Evolutionary conservation across 1,140 invertebrate genomes (phyloP), one percentile per base, ranked within the genome.

Genomic region (Eulimnadia texana): DNA sequence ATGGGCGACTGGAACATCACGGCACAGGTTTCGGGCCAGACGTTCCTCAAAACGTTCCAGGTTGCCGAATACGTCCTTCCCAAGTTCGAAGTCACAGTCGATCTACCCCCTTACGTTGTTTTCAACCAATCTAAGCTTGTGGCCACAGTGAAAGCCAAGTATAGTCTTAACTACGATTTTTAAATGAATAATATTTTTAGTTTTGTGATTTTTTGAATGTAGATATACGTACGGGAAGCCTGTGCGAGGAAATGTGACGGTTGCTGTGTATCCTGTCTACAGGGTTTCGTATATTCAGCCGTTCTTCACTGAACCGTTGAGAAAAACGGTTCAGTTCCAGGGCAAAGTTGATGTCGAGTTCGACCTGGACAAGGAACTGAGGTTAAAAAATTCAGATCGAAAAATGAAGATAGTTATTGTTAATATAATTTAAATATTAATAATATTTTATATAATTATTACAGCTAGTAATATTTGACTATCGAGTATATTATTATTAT

Each of bases 1-100:
- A 75, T 95, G 6, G 93, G 93, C n/a, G 81, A 84, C 66, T 98
- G 93, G 93, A 85, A 80, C 50, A 88, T 97, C 57, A 80, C 80
- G 50, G 83, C 84, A 11, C 72, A 76, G 33, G 73, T 80, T 1
- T 73, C 77, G 19, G 80, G 72, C 47, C 82, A 86, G 71, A 81
- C 73, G 0, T 86, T 83, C 66, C 79, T 79, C 50, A 85, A 85
- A 68, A 74, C 72, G 2, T 84, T 95, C 62, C 78, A 84, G 68
- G 86, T 95, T 13, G 88, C 89, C 2, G 88, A 95, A 74, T 97
- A 96, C 72, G 84, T 97, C 25, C 73, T 93, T 29, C 93, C 93
- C 0, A 93, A 94, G 67, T 97, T 93, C 72, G 82, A 93, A 70
- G 87, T 98, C 19, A 79, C 80, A 0, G 80, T 95, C 23, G 80